These are phyloP conservation scores for Drosophila robusta DNA, from an alignment of 2,888 invertebrate genomes.

Conservation along the genomic window DNA sequence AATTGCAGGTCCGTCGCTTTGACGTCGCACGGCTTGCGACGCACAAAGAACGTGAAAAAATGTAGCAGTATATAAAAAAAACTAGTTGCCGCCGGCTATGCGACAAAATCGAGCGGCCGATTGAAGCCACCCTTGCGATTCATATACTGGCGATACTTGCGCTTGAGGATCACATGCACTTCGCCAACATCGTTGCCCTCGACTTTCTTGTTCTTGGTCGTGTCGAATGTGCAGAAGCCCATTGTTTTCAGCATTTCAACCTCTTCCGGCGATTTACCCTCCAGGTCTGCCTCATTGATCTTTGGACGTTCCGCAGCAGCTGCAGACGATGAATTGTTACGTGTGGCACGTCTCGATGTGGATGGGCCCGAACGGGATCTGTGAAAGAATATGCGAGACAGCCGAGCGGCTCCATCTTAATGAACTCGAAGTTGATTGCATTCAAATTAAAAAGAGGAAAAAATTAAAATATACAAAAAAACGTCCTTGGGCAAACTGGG, in stretches of 20 bases:
- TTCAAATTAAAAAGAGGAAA: constrained; percentile 41
- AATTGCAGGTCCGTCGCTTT: constrained; percentile 83
- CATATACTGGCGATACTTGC: constrained; percentile 99
- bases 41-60: constrained; percentile 62
- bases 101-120: constrained; percentile 98
- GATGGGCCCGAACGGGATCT: constrained; percentile 82
- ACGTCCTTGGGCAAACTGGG: constrained; percentile 50
- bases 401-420: constrained; percentile 34
- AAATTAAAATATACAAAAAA: constrained; percentile 3
- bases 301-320: constrained; percentile 87
- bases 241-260: constrained; percentile 97
- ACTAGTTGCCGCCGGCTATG: constrained; percentile 85
- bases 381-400: constrained; percentile 35
- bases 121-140: constrained; percentile 99
- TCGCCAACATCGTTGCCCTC: constrained; percentile 97
- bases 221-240: constrained; percentile 98
- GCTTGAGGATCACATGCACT: constrained; percentile 97
- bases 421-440: constrained; percentile 70
- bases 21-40: constrained; percentile 18
- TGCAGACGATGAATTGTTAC: constrained; percentile 59
- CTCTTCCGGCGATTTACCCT: constrained; percentile 95
- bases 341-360: constrained; percentile 75
- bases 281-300: constrained; percentile 93
- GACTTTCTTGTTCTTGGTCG: constrained; percentile 98
- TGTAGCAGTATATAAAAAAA: constrained; percentile 60